phyloP scores from a whole-genome alignment of 2,888 invertebrate species.

The Adelognathus sp. region DNA sequence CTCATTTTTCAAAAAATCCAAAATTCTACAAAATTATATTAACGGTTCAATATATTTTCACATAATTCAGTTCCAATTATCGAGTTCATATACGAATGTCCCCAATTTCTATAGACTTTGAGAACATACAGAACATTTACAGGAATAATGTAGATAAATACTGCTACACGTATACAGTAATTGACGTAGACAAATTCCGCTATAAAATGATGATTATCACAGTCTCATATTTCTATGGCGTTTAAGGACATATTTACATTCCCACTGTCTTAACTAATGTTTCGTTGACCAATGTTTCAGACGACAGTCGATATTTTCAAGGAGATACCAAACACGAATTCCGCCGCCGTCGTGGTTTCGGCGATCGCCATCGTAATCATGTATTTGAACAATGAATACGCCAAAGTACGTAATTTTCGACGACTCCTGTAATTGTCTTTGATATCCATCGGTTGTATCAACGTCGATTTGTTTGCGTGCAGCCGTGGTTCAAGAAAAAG shows the following conservation, averaged over 20 bases:
- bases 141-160: background rate
- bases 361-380: constrained; percentile 84
- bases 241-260: background rate
- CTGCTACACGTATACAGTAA: no score
- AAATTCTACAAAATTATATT: no score
- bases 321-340: constrained; percentile 83
- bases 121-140: no score
- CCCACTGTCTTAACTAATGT: background rate
- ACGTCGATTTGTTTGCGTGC: constrained; percentile 65
- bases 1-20: no score
- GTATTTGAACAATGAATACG: constrained; percentile 85
- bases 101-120: no score
- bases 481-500: constrained; percentile 84
- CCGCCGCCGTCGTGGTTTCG: constrained; percentile 85
- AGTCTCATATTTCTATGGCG: no score
- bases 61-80: no score
- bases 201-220: no score
- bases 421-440: background rate
- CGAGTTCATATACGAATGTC: no score
- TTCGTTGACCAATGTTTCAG: constrained; percentile 79
- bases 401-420: constrained; percentile 82
- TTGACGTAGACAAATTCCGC: no score
- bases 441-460: background rate
- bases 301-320: constrained; percentile 84
- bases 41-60: no score